Percentiles rank a stretch among this genome's conserved stretches.
Evolutionary conservation across 2,888 invertebrate genomes (phyloP).

Genomic region (Drosophila putrida): DNA sequence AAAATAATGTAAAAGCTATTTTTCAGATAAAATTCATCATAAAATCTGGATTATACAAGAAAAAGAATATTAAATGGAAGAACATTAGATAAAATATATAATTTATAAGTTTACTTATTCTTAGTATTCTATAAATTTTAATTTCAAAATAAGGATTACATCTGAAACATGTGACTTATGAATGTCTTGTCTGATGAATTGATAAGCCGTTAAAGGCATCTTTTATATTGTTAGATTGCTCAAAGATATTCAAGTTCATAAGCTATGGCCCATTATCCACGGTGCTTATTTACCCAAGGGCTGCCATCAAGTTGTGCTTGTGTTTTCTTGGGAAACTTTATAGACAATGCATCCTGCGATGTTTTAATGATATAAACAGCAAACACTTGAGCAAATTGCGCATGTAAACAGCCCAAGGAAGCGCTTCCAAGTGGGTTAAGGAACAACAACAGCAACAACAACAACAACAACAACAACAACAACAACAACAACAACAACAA

Average conservation of each 20-base stretch:
- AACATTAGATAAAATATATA: too few species aligned
- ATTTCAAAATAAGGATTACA: neutral
- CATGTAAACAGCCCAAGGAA: constrained; percentile 73
- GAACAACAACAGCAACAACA: constrained; percentile 24
- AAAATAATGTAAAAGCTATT: too few species aligned
- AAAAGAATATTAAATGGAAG: too few species aligned
- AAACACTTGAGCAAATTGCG: constrained; percentile 81
- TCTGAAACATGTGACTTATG: neutral
- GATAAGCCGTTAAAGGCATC: constrained; percentile 7
- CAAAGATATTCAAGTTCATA: constrained; percentile 28
- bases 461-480: constrained; percentile 20
- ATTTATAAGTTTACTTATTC: neutral
- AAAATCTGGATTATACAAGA: too few species aligned
- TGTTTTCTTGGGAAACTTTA: constrained; percentile 38
- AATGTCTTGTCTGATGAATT: neutral
- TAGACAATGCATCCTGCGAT: constrained; percentile 52
- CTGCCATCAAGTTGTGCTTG: constrained; percentile 24
- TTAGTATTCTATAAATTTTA: too few species aligned
- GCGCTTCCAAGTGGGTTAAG: constrained; percentile 49
- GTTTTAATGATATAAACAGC: constrained; percentile 76
- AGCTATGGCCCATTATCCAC: constrained; percentile 30
- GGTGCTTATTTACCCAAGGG: constrained; percentile 25
- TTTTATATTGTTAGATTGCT: constrained; percentile 12
- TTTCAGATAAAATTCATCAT: too few species aligned
- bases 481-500: constrained; percentile 18